Evolutionary conservation across 1,140 invertebrate species (phyloP), one percentile per base, ranked within the genome.

Genomic region (Megalopta genalis): DNA sequence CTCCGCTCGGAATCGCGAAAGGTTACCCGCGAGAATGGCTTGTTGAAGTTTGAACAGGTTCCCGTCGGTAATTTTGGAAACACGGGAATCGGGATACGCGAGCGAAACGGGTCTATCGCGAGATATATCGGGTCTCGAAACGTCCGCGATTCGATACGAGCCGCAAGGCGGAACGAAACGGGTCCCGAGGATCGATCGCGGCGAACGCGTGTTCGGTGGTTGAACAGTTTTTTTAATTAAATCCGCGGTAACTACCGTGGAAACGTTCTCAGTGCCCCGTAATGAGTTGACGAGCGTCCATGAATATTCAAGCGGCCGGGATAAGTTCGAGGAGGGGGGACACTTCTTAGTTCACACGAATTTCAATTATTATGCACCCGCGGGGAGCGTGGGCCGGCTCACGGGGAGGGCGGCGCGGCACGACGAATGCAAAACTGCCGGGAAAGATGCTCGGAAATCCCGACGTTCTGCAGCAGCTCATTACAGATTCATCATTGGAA

Each of bases 321-420:
- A 79, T 74, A 74, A 79, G 77, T 74, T 79, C 25, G 18, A 14
- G 25, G 21, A 21, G 42, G 12, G 10, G 42, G 32, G 62, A 73
- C 71, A 39, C 70, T 74, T 79, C 54, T 66, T 60, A 21, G 27
- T 79, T 79, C 62, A 60, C 71, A 67, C 70, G 70, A 67, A 71
- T 79, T 79, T 79, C 77, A 79, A 74, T 74, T 79, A 79, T 79
- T 67, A 73, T 73, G 71, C 77, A 73, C 70, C 71, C 74, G 74
- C 71, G 63, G 10, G 42, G 14, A 14, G 14, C 10, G 10, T 2
- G 39, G 7, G 42, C 9, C 10, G 42, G 14, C 10, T 12, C 14
- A 0, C 1, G 14, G 42, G 14, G 42, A 12, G 39, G 39, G 39
- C 9, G 39, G 39, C 10, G 10, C 42, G 42, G 63, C 73, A 73